Percentiles rank a stretch among this genome's conserved stretches.
Evolutionary conservation across 2,888 invertebrate genomes (phyloP).

Genomic region (Pseudococcus longispinus): DNA sequence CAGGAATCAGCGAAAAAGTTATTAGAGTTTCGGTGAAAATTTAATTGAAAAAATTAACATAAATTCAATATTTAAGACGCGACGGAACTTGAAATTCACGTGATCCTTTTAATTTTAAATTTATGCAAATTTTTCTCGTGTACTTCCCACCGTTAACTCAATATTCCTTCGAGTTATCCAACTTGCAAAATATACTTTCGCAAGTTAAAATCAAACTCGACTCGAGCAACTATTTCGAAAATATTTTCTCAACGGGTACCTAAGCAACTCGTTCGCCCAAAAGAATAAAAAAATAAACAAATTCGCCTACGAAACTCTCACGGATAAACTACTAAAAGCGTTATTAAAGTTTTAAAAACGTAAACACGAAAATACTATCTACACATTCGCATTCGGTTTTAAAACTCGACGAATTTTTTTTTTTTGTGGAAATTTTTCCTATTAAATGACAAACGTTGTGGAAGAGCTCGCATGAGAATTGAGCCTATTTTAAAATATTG

Average conservation of each 20-base stretch:
- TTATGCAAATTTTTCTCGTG: conserved; percentile 6
- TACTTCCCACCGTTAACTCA: not conserved
- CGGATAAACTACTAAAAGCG: not conserved
- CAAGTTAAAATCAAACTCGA: not conserved
- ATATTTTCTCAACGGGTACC: not conserved
- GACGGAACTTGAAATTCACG: not conserved
- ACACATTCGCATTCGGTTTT: not conserved
- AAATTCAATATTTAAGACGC: conserved; percentile 11
- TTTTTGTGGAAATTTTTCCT: not conserved
- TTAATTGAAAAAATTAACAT: conserved; percentile 16
- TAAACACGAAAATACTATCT: not conserved
- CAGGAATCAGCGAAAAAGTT: not conserved
- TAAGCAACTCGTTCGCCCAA: not conserved
- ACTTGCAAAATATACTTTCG: not conserved
- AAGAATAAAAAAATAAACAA: not conserved
- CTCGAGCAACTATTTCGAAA: not conserved
- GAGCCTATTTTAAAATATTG: not conserved
- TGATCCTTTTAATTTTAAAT: not conserved
- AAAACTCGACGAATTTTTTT: not conserved
- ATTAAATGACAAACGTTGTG: not conserved
- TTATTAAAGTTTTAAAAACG: not conserved
- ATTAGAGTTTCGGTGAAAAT: not conserved
- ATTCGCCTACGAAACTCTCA: not conserved
- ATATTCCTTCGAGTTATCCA: not conserved
- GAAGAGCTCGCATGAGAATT: not conserved